Base-by-base conservation (phyloP, 2,797 vertebrate genomes). In the Acanthurus tractus region DNA sequence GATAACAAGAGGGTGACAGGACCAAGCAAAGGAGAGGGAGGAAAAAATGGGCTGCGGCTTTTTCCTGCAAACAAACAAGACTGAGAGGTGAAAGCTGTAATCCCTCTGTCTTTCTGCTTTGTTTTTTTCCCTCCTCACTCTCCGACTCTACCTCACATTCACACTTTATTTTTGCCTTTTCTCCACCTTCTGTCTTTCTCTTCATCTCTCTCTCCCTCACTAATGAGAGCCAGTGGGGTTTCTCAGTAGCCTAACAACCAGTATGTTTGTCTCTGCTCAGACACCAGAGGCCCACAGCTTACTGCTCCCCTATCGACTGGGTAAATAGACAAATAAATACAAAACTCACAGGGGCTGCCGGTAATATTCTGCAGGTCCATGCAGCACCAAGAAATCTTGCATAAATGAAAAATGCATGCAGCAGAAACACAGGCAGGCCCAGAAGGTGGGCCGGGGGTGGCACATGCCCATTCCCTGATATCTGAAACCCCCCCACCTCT, bases 141-240 rank as follows among this genome's bases (percentile, higher is more conserved):
- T 61, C 59, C 50, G 63, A 55, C 29, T 78, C 67, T 12, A 22
- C 72, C 68, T 38, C 74, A 66, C 69, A 52, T 38, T 71, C 56
- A n/a, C 44, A 54, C 49, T 57, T 74, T 52, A 38, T 11, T 40
- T 64, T 76, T 53, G 29, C 38, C 73, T n/a, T 17, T n/a, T 70
- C 68, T 63, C 66, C 63, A 57, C 68, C 81, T 63, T 71, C 74
- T 59, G 64, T 77, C 75, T 56, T 64, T 49, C 66, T 74, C 64
- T 82, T 79, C 82, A 64, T 89, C 82, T 57, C 54, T 68, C 74
- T 72, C 63, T 79, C 75, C 56, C 76, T 82, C 77, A 57, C 87
- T 94, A 94, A 95, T 93, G 92, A 94, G 91, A 83, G 79, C 91
- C 90, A 38, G 84, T 89, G 93, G 93, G 93, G 88, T 89, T 94